Evolutionary conservation across 2,797 vertebrate genomes (phyloP).

Genomic region (Octomys mimax): DNA sequence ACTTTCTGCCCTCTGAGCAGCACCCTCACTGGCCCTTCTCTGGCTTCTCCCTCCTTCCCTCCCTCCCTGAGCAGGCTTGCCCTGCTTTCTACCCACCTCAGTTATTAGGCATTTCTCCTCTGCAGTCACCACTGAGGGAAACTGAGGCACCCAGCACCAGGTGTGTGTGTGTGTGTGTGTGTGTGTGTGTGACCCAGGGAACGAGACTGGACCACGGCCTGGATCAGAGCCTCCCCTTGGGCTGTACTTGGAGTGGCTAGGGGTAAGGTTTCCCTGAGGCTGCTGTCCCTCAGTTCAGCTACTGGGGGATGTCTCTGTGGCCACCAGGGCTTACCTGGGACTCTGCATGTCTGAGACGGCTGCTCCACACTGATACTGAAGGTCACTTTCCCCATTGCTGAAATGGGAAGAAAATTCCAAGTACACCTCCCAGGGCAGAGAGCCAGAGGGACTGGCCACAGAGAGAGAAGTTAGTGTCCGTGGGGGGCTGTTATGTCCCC

Average conservation of each 20-base stretch:
- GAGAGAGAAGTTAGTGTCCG: background rate
- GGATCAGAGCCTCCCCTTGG: slow-evolving; percentile 9
- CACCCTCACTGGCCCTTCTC: background rate
- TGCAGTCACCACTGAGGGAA: slow-evolving; percentile 52
- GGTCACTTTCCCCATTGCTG: slow-evolving; percentile 41
- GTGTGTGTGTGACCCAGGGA: background rate
- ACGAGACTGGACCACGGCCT: background rate
- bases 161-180: no score
- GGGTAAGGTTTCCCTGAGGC: background rate
- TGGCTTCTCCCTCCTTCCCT: background rate
- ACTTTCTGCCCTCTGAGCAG: background rate
- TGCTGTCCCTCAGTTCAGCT: background rate
- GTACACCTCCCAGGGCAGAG: background rate
- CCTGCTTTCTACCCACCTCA: background rate
- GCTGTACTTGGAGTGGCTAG: background rate
- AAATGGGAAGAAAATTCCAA: slow-evolving; percentile 22
- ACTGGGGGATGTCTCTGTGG: background rate
- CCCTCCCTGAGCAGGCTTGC: no score
- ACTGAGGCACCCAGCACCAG: slow-evolving; percentile 51
- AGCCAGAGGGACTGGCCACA: background rate
- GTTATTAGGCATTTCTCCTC: background rate
- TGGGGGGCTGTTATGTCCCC: no score
- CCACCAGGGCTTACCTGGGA: background rate
- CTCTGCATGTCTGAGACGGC: background rate
- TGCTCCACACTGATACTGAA: background rate